Conservation (phyloP, 2,888 invertebrate species). For the Lamellibrachia satsuma region DNA sequence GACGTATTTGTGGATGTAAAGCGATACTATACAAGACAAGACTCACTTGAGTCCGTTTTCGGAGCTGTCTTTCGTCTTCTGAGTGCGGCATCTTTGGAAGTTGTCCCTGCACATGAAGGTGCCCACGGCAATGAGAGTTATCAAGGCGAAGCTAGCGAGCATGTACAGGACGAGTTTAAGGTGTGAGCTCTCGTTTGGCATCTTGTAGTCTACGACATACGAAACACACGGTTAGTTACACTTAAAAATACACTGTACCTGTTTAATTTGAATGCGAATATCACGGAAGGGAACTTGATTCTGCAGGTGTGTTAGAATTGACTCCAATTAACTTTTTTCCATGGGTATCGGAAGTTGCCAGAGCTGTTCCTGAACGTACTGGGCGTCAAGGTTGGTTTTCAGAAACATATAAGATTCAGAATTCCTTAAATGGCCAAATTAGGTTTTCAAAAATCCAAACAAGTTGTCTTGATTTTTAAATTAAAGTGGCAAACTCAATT, state of each 20-base stretch:
- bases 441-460: too few relatives aligned
- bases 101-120: neutral
- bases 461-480: too few relatives aligned
- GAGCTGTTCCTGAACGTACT: too few relatives aligned
- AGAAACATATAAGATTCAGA: too few relatives aligned
- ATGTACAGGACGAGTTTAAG: neutral
- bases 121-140: neutral
- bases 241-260: neutral
- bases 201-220: neutral
- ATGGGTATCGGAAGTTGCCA: too few relatives aligned
- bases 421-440: too few relatives aligned
- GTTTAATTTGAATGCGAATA: neutral
- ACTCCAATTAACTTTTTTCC: too few relatives aligned
- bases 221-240: neutral
- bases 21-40: neutral
- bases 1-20: neutral
- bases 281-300: neutral
- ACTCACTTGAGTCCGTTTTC: neutral
- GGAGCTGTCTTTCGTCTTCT: neutral
- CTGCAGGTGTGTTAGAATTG: neutral
- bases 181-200: neutral
- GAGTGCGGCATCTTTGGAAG: neutral
- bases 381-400: too few relatives aligned
- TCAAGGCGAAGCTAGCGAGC: neutral
- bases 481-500: too few relatives aligned